A percentile compares a stretch with the other conserved stretches of the same genome.
Evolutionary conservation across 2,797 vertebrate species (phyloP).

Genomic region (Allobates femoralis): DNA sequence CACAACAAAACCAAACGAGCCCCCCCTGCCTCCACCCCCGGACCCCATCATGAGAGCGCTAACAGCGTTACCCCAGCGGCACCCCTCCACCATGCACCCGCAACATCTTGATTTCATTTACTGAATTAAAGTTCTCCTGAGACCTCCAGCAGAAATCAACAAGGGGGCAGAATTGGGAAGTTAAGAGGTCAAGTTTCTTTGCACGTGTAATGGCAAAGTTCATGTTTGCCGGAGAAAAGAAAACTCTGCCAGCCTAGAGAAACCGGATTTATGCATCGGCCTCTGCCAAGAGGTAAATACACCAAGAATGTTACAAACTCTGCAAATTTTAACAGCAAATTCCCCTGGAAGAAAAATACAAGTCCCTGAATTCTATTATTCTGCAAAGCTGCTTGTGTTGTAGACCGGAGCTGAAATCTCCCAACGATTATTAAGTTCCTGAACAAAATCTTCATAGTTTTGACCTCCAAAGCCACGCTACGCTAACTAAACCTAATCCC

Average conservation of each 20-base stretch:
- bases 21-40: not conserved
- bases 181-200: conserved; percentile 53
- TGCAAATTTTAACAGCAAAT: not conserved
- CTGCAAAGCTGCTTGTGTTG: not conserved
- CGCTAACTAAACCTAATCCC: no score
- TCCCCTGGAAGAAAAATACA: no score
- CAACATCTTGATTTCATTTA: conserved; percentile 59
- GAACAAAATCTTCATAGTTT: no score
- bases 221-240: conserved; percentile 42
- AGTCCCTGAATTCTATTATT: no score
- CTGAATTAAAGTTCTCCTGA: conserved; percentile 16
- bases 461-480: no score
- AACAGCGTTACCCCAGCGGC: not conserved
- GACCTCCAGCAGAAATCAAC: conserved; percentile 50
- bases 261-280: not conserved
- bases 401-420: no score
- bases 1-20: not conserved
- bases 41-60: conserved; percentile 10
- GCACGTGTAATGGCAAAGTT: conserved; percentile 59
- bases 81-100: not conserved
- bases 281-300: not conserved
- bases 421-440: no score
- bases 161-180: conserved; percentile 38
- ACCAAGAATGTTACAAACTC: not conserved
- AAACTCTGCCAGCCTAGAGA: conserved; percentile 21